Conservation (phyloP, 2,113 vertebrate genomes). For the Oreotrochilus melanogaster region DNA sequence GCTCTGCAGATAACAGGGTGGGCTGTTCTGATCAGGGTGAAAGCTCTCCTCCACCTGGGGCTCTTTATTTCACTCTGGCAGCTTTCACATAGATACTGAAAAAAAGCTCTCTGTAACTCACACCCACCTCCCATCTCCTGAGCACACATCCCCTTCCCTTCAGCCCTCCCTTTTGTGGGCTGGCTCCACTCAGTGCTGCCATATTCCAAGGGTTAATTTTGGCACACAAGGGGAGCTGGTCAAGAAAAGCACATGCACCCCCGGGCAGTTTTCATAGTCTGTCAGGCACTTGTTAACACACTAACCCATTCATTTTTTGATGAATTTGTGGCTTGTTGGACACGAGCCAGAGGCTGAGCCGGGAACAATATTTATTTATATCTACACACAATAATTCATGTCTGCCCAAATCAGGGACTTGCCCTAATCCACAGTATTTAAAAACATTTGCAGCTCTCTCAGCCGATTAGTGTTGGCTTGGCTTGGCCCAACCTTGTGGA, state of each 20-base stretch:
- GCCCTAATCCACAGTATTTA: conserved; percentile 62
- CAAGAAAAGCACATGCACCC: conserved; percentile 13
- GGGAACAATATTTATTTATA: conserved; percentile 85
- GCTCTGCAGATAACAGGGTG: conserved; percentile 18
- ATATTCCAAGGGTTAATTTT: conserved; percentile 55
- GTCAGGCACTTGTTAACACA: conserved; percentile 75
- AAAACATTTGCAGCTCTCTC: conserved; percentile 74
- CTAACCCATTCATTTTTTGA: conserved; percentile 73
- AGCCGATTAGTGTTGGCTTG: conserved; percentile 60
- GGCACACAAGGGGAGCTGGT: conserved; percentile 16
- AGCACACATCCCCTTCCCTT: neutral
- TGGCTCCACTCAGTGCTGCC: neutral
- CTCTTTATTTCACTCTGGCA: conserved; percentile 29
- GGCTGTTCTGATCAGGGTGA: neutral
- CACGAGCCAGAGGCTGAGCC: conserved; percentile 57
- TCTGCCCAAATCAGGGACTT: conserved; percentile 62
- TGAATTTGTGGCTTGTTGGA: conserved; percentile 44
- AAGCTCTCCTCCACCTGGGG: neutral
- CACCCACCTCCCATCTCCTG: neutral
- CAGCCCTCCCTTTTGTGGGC: neutral
- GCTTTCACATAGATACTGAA: neutral
- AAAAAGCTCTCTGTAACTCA: neutral
- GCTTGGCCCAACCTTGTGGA: conserved; percentile 36
- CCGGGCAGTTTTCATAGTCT: conserved; percentile 50
- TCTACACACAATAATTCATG: conserved; percentile 76